A percentile compares a stretch with the other conserved stretches of the same genome.
Evolutionary conservation across 1,140 invertebrate genomes (phyloP).

Genomic region (Cephus cinctus): DNA sequence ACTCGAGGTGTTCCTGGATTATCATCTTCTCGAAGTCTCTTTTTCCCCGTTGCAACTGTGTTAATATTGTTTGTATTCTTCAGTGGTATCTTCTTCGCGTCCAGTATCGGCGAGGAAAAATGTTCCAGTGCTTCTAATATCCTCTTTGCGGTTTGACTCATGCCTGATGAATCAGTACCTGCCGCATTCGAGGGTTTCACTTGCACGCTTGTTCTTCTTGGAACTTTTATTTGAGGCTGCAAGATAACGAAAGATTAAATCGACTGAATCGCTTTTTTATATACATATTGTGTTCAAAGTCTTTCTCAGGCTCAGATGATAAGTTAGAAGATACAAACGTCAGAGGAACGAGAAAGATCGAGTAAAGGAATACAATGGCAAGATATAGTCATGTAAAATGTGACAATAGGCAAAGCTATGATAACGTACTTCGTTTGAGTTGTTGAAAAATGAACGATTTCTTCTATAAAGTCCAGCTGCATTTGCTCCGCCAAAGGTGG

Average conservation of each 20-base stretch:
- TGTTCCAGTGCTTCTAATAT: conserved; percentile 73
- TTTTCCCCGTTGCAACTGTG: conserved; percentile 17
- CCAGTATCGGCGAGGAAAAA: conserved; percentile 71
- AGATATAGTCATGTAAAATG: too few relatives aligned
- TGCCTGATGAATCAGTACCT: conserved; percentile 37
- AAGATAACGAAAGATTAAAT: conserved; percentile 16
- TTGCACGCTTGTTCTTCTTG: conserved; percentile 47
- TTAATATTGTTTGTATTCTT: conserved; percentile 31
- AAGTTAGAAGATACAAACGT: too few relatives aligned
- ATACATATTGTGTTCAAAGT: too few relatives aligned
- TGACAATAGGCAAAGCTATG: background rate
- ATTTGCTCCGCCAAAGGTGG: conserved; percentile 74
- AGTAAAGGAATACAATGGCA: too few relatives aligned
- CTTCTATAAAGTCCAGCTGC: conserved; percentile 61
- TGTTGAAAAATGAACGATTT: conserved; percentile 48
- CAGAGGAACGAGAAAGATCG: too few relatives aligned
- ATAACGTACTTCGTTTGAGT: conserved; percentile 32
- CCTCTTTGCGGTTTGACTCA: conserved; percentile 65
- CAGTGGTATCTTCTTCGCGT: conserved; percentile 69
- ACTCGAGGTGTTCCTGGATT: conserved; percentile 27
- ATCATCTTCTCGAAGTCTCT: conserved; percentile 34
- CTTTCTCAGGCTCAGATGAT: too few relatives aligned
- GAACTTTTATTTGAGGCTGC: conserved; percentile 43
- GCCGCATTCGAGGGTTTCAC: conserved; percentile 53
- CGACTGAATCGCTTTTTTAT: too few relatives aligned